Conservation (phyloP, 2,113 vertebrate species). For the Oceanodroma tethys region DNA sequence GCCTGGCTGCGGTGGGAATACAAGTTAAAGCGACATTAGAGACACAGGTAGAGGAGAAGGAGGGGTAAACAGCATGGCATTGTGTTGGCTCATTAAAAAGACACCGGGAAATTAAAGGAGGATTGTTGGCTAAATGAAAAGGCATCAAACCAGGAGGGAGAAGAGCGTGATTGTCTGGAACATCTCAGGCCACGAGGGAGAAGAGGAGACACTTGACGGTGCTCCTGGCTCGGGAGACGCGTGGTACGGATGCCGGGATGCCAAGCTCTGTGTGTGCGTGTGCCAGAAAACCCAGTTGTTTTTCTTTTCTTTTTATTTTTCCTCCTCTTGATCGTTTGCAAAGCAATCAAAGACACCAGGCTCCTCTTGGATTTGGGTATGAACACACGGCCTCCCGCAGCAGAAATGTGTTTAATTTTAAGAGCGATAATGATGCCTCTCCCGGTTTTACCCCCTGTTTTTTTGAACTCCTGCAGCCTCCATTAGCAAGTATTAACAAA, state of each 20-base stretch:
- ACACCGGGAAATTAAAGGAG: background rate
- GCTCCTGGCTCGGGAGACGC: background rate
- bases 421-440: background rate
- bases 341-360: background rate
- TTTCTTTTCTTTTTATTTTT: background rate
- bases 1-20: background rate
- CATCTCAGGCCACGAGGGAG: background rate
- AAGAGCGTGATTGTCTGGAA: background rate
- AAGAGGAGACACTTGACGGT: background rate
- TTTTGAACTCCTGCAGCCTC: background rate
- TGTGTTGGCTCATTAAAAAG: background rate
- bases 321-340: background rate
- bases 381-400: background rate
- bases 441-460: background rate
- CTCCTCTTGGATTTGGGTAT: background rate
- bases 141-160: background rate
- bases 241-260: rapidly evolving
- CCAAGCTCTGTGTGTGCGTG: background rate
- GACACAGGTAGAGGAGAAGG: background rate
- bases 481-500: background rate
- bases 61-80: background rate
- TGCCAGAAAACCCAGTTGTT: background rate
- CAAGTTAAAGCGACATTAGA: background rate
- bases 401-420: background rate
- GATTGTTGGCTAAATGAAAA: background rate